phyloP scores from a whole-genome alignment of 1,140 invertebrate genomes.

The Sitodiplosis mosellana region DNA sequence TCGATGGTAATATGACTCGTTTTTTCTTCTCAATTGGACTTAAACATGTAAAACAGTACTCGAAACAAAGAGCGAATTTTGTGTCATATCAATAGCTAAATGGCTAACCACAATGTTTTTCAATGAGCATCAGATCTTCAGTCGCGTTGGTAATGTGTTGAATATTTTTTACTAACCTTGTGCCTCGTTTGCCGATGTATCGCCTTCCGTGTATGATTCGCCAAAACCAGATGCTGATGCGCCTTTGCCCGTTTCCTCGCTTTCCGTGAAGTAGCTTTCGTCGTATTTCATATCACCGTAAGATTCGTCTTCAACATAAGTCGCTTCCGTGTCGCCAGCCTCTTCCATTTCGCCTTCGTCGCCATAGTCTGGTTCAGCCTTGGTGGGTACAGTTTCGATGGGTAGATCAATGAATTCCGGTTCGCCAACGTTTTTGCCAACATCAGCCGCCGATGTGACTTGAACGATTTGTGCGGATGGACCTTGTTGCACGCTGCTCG shows the following conservation, averaged over 20 bases:
- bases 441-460: conserved; percentile 13
- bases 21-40: too few species aligned
- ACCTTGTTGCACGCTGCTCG: background rate
- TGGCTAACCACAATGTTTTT: too few species aligned
- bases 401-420: conserved; percentile 22
- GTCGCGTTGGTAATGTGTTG: too few species aligned
- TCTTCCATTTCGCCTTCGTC: conserved; percentile 21
- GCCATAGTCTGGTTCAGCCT: conserved; percentile 24
- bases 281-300: conserved; percentile 25
- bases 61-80: too few species aligned
- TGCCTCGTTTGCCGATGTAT: conserved; percentile 23
- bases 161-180: conserved; percentile 19
- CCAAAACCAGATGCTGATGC: conserved; percentile 8
- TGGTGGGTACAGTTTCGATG: conserved; percentile 21
- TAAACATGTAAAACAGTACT: too few species aligned
- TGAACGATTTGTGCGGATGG: conserved; percentile 16
- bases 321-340: conserved; percentile 16
- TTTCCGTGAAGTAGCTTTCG: conserved; percentile 24
- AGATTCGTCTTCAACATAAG: conserved; percentile 24
- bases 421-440: conserved; percentile 9
- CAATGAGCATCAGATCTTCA: too few species aligned
- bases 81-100: too few species aligned
- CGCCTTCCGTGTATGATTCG: conserved; percentile 8
- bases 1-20: too few species aligned
- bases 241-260: conserved; percentile 13